Percentiles rank a stretch among this genome's conserved stretches.
Conservation (phyloP, 1,140 invertebrate genomes). For the Stegodyphus dumicola region DNA sequence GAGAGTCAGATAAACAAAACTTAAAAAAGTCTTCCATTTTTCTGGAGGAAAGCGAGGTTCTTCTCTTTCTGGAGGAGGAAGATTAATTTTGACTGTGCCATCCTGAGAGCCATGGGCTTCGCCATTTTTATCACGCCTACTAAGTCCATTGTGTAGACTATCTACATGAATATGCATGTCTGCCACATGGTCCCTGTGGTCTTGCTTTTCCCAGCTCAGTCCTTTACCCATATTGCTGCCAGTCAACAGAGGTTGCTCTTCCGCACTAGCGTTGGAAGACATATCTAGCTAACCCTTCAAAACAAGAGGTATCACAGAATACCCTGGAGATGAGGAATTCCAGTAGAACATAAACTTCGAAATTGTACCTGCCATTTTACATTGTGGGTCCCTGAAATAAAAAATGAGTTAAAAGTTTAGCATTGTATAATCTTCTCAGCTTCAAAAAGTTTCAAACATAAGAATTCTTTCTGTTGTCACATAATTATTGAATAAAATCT, state of each 20-base stretch:
- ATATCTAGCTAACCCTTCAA: constrained; percentile 15
- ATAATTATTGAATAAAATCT: too few species aligned
- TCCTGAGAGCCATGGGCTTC: constrained; percentile 31
- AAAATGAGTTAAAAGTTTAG: not conserved
- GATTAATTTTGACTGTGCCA: constrained; percentile 71
- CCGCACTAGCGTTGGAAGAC: constrained; percentile 47
- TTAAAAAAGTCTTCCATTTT: constrained; percentile 77
- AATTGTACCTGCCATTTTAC: constrained; percentile 22
- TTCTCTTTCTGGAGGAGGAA: constrained; percentile 73
- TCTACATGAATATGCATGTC: constrained; percentile 49
- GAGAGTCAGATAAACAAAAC: constrained; percentile 69
- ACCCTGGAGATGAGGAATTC: not conserved
- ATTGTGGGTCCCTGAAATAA: constrained; percentile 6
- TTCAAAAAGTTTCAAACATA: too few species aligned
- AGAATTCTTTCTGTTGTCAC: too few species aligned
- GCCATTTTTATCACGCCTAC: constrained; percentile 54
- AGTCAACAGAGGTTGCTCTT: constrained; percentile 46
- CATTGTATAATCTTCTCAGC: too few species aligned
- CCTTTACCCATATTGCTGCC: constrained; percentile 45
- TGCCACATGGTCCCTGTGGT: constrained; percentile 37
- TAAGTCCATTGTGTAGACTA: constrained; percentile 49
- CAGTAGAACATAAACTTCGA: not conserved
- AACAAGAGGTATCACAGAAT: constrained; percentile 12
- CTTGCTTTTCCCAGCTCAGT: constrained; percentile 46
- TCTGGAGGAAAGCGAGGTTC: constrained; percentile 78